Evolutionary conservation across 2,888 invertebrate genomes (phyloP).

Genomic region (Amiota communis): DNA sequence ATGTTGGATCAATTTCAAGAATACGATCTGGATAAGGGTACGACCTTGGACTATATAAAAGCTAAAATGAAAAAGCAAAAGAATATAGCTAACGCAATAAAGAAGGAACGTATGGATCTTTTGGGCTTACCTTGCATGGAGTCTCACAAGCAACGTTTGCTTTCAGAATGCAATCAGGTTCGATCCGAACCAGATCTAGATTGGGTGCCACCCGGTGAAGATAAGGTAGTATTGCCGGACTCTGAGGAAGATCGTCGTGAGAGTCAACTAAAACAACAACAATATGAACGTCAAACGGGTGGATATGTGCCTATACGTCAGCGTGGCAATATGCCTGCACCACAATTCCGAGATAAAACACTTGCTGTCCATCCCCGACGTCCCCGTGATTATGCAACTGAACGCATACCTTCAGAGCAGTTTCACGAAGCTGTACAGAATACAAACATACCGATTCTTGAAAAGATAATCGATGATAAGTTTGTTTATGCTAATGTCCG

Average conservation of each 20-base stretch:
- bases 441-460: slow-evolving; percentile 55
- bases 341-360: slow-evolving; percentile 65
- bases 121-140: slow-evolving; percentile 61
- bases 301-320: slow-evolving; percentile 42
- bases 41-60: slow-evolving; percentile 61
- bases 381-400: slow-evolving; percentile 57
- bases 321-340: slow-evolving; percentile 70
- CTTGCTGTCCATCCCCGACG: slow-evolving; percentile 63
- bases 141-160: slow-evolving; percentile 49
- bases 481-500: slow-evolving; percentile 59
- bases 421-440: slow-evolving; percentile 56
- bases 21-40: slow-evolving; percentile 44
- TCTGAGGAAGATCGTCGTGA: not conserved
- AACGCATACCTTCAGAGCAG: slow-evolving; percentile 57
- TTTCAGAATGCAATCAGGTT: slow-evolving; percentile 53
- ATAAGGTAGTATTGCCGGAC: not conserved
- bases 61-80: slow-evolving; percentile 47
- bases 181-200: slow-evolving; percentile 54
- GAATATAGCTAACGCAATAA: slow-evolving; percentile 34
- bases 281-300: not conserved
- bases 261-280: not conserved
- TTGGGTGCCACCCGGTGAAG: slow-evolving; percentile 65
- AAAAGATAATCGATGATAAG: slow-evolving; percentile 54
- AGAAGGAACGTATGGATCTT: slow-evolving; percentile 56
- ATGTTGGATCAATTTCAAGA: not conserved